phyloP scores from a whole-genome alignment of 2,888 invertebrate species.

The Biston stratarius region DNA sequence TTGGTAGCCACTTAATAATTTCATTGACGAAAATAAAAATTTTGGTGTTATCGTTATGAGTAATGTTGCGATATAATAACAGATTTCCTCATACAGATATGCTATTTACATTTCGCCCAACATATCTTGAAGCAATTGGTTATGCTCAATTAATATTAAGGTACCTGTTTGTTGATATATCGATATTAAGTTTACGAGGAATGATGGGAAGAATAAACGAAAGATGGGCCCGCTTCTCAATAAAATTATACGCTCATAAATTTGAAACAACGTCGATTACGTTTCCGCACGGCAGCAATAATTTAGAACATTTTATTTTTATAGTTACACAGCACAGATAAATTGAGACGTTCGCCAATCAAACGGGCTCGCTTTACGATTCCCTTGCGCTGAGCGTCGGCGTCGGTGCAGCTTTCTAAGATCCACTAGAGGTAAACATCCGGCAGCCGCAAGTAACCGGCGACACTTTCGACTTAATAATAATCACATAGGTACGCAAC shows the following conservation, averaged over 20 bases:
- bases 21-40: neutral
- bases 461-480: slow-evolving; percentile 30
- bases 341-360: slow-evolving; percentile 70
- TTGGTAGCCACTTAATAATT: slow-evolving; percentile 1
- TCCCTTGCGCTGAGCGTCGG: slow-evolving; percentile 55
- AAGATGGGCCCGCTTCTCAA: slow-evolving; percentile 51
- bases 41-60: neutral
- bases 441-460: slow-evolving; percentile 50
- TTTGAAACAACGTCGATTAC: slow-evolving; percentile 62
- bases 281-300: slow-evolving; percentile 65
- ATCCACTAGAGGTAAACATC: slow-evolving; percentile 75
- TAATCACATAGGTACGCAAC: slow-evolving; percentile 17
- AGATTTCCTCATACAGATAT: neutral
- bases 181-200: slow-evolving; percentile 3
- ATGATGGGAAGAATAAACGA: slow-evolving; percentile 13
- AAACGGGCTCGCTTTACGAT: slow-evolving; percentile 64
- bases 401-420: slow-evolving; percentile 73
- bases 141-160: slow-evolving; percentile 1
- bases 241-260: slow-evolving; percentile 65
- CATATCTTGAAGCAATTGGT: neutral
- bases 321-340: slow-evolving; percentile 59
- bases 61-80: neutral
- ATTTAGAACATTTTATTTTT: slow-evolving; percentile 67
- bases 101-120: neutral
- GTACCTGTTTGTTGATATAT: neutral